Conservation (phyloP, 2,113 vertebrate genomes). For the Colinus virginianus region DNA sequence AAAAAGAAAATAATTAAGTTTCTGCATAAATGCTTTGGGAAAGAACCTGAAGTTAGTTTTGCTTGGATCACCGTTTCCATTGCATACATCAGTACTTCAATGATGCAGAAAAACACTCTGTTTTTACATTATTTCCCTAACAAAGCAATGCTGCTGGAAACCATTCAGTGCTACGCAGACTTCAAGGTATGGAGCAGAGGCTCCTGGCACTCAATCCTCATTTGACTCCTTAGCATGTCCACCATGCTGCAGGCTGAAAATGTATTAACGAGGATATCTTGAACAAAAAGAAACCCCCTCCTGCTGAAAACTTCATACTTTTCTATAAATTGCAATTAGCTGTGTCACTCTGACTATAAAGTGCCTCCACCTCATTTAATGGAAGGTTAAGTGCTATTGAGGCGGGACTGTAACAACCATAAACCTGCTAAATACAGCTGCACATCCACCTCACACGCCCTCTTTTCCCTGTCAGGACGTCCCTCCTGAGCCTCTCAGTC, state of each 20-base stretch:
- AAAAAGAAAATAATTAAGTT: neutral
- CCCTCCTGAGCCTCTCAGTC: neutral
- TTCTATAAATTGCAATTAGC: neutral
- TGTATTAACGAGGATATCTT: rapidly evolving
- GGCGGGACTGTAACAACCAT: neutral
- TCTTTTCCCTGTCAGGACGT: neutral
- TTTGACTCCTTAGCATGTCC: neutral
- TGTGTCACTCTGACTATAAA: neutral
- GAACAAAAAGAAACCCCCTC: neutral
- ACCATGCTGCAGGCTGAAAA: neutral
- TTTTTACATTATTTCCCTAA: neutral
- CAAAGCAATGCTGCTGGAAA: neutral
- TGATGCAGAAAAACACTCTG: neutral
- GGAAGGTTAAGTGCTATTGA: neutral
- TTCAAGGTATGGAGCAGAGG: neutral
- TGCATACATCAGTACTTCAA: neutral
- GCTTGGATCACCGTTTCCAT: neutral
- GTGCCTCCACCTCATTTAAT: neutral
- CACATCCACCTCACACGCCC: neutral
- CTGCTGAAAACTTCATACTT: neutral
- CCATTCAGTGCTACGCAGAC: neutral
- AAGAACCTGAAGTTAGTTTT: neutral
- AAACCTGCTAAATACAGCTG: neutral
- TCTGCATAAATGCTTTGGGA: neutral
- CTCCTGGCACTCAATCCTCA: neutral